phyloP scores from a whole-genome alignment of 2,797 vertebrate genomes.

The Spinibarbus caldwelli region DNA sequence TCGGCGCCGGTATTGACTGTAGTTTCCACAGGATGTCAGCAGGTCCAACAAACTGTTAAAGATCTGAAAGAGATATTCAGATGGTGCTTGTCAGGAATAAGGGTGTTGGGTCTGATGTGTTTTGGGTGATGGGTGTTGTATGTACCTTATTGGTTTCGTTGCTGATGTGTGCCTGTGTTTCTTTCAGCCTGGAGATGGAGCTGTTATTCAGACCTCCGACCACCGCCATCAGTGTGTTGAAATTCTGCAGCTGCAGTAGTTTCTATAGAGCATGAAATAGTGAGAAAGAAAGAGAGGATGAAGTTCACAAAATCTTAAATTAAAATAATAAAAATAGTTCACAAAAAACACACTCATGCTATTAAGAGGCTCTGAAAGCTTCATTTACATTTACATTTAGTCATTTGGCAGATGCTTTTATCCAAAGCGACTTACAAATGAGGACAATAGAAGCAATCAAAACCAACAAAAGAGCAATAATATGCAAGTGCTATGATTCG shows the following conservation, averaged over 20 bases:
- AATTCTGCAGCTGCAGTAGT: slow-evolving; percentile 89
- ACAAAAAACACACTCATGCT: background rate
- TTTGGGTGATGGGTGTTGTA: background rate
- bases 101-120: background rate
- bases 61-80: slow-evolving; percentile 70
- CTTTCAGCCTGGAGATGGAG: slow-evolving; percentile 91
- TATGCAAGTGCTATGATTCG: too few species aligned
- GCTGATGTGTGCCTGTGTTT: slow-evolving; percentile 85
- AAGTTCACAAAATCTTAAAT: background rate
- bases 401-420: too few species aligned
- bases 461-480: too few species aligned
- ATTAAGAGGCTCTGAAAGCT: too few species aligned
- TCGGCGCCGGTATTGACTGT: slow-evolving; percentile 85
- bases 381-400: too few species aligned
- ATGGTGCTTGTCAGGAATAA: background rate
- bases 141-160: slow-evolving; percentile 86
- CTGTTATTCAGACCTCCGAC: slow-evolving; percentile 92
- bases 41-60: slow-evolving; percentile 86
- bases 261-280: slow-evolving; percentile 72
- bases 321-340: background rate
- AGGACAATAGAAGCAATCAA: too few species aligned
- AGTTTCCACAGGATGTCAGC: slow-evolving; percentile 89
- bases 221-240: slow-evolving; percentile 92
- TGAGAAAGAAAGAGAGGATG: slow-evolving; percentile 65
- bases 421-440: too few species aligned